Evolutionary conservation across 2,797 vertebrate species (phyloP), one percentile per base, ranked within the genome.

Genomic region (Poeciliopsis presidionis): DNA sequence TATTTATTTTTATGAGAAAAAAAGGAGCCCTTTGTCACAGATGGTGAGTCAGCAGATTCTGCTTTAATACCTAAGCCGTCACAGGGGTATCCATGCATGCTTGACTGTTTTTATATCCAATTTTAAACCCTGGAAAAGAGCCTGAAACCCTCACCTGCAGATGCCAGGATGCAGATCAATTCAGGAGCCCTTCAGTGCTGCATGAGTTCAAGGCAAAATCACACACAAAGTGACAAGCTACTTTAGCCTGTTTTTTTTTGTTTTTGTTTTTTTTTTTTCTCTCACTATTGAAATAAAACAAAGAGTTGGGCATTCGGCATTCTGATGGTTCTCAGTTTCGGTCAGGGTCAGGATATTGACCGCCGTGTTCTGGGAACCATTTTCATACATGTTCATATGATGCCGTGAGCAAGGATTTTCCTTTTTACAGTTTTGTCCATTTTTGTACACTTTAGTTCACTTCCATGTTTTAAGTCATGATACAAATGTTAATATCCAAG

Each of bases 11-110:
- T 75, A 86, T 14, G 45, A 78, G 75, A 75, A 77, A 86, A 81
- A 87, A 86, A 86, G 75, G 74, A 82, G 72, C n/a, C 53, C 47
- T 85, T 90, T 87, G 67, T 82, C 36, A 20, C 79, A 76, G 59
- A 69, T 85, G 92, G 88, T 85, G 88, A 92, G 79, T 90, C 86
- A 85, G 86, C 85, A 1, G 57, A 73, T 88, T 88, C 7, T 2
- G 43, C 74, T 89, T 88, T 88, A 85, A 87, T 86, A 87, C 80
- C 79, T 77, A 46, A 85, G 79, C 81, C n/a, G 12, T 84, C 81
- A 87, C 78, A 86, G 61, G 72, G 84, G 79, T 87, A 89, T 86
- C 28, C 47, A 86, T 83, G 88, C 80, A 79, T 80, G 75, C 77
- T 53, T 65, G 33, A 39, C 41, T 81, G 78, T 86, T 87, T 89